phyloP scores from a whole-genome alignment of 2,888 invertebrate species.

The Luperina testacea region DNA sequence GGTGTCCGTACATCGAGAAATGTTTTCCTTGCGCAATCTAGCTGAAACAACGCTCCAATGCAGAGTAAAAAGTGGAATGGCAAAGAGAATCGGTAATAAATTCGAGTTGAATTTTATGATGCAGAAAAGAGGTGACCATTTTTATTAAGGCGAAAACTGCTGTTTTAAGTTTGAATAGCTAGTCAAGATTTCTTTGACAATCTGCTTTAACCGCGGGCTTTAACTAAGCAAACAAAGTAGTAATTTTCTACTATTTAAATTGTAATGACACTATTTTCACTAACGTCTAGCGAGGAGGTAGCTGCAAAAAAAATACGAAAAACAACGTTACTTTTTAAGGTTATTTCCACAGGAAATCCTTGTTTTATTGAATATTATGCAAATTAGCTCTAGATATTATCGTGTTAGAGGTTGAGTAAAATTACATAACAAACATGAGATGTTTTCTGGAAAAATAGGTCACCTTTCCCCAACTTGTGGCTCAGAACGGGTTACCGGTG shows the following conservation, averaged over 20 bases:
- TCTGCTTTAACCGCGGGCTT: neutral
- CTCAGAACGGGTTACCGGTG: neutral
- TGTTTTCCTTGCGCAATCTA: neutral
- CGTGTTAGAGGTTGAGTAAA: neutral
- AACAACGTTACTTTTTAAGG: constrained; percentile 21
- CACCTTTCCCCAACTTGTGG: neutral
- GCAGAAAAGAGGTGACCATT: neutral
- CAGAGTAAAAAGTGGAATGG: neutral
- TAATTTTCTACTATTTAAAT: neutral
- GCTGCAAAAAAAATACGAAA: constrained; percentile 17
- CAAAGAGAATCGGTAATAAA: neutral
- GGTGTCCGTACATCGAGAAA: neutral
- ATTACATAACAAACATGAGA: neutral
- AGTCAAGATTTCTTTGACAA: neutral
- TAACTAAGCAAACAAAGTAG: neutral
- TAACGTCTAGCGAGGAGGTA: neutral
- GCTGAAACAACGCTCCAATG: neutral
- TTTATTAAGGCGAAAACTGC: neutral
- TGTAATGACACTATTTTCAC: neutral
- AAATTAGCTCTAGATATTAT: constrained; percentile 2
- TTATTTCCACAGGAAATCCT: constrained; percentile 19
- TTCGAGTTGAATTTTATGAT: neutral
- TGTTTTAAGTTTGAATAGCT: neutral
- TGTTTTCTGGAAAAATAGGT: neutral
- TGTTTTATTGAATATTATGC: constrained; percentile 23